A percentile compares a stretch with the other conserved stretches of the same genome.
phyloP scores from a whole-genome alignment of 2,797 vertebrate species.

The Tangara arthus region DNA sequence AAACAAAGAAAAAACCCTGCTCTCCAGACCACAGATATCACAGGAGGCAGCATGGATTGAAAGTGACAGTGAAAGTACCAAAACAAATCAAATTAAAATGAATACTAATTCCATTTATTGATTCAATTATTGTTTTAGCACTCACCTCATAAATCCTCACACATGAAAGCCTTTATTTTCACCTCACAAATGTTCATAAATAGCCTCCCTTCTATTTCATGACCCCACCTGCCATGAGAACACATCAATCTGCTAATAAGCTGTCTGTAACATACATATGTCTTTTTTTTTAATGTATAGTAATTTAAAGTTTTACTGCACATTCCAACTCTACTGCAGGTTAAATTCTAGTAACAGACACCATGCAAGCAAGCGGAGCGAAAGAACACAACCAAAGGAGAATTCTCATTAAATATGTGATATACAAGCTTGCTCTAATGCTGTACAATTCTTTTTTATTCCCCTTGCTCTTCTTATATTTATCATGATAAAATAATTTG shows the following conservation, averaged over 20 bases:
- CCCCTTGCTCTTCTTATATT: not conserved
- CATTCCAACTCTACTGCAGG: not conserved
- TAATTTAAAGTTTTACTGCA: not conserved
- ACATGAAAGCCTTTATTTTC: not conserved
- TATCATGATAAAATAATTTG: not conserved
- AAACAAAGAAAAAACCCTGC: not conserved
- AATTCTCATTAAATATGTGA: not conserved
- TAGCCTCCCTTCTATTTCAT: not conserved
- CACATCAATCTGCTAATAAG: not conserved
- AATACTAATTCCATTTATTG: not conserved
- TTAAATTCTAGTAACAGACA: not conserved
- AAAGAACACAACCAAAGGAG: not conserved
- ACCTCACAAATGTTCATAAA: not conserved
- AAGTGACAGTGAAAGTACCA: not conserved
- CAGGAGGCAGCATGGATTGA: not conserved
- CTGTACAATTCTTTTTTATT: not conserved
- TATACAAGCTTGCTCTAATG: not conserved
- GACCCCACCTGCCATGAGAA: not conserved
- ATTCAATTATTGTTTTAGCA: not conserved
- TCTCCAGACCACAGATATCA: not conserved
- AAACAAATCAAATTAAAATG: not conserved
- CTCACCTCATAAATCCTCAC: not conserved
- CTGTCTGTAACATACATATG: not conserved
- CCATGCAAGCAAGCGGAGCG: not conserved
- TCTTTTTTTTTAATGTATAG: not conserved